These are phyloP conservation scores for Cotesia chilonis DNA, from an alignment of 1,140 invertebrate genomes.

Conservation along the genomic window DNA sequence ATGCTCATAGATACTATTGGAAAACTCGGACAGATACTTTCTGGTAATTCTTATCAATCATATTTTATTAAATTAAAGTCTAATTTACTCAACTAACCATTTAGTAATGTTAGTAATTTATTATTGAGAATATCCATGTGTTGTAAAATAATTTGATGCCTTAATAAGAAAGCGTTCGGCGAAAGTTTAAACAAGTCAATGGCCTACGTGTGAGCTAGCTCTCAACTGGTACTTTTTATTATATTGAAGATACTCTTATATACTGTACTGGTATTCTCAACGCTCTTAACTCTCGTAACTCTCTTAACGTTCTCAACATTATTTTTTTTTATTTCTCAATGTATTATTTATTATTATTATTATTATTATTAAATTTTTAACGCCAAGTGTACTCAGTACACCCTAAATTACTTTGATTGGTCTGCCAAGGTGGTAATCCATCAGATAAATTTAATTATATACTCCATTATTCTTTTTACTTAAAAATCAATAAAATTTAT, in stretches of 20 bases:
- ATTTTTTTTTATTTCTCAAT: too few species aligned
- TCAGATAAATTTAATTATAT: neutral
- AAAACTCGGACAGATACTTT: neutral
- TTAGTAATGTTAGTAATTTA: too few species aligned
- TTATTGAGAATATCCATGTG: constrained; percentile 29
- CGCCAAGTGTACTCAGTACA: neutral
- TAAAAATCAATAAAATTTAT: too few species aligned
- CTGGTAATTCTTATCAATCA: constrained; percentile 18
- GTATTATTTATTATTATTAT: too few species aligned
- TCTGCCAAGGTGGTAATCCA: neutral
- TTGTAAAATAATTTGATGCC: constrained; percentile 33
- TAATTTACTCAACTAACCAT: too few species aligned
- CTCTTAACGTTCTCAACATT: too few species aligned
- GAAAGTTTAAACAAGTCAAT: constrained; percentile 53
- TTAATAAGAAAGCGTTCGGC: constrained; percentile 51
- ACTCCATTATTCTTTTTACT: too few species aligned
- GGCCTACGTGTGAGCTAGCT: constrained; percentile 42
- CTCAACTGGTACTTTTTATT: neutral
- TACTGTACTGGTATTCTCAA: neutral
- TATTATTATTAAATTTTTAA: too few species aligned
- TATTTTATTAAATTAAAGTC: too few species aligned
- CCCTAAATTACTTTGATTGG: neutral
- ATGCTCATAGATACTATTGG: neutral
- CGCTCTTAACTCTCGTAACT: too few species aligned
- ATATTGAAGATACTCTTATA: too few species aligned